Base-by-base conservation (phyloP, 2,113 vertebrate species). In the Alethe diademata region DNA sequence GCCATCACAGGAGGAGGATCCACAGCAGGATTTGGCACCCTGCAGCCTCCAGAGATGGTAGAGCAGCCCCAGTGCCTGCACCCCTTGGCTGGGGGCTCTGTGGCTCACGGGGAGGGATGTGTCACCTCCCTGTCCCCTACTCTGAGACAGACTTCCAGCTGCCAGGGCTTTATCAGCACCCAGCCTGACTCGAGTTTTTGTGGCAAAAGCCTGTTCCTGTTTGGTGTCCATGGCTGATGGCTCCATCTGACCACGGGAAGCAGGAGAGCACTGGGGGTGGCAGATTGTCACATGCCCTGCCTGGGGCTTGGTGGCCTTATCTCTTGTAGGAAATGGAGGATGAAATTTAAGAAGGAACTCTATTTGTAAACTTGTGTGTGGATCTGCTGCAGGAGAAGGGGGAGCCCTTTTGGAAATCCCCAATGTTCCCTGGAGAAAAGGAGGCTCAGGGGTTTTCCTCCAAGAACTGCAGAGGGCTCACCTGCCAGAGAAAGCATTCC, bases 171-270 rank as follows among this genome's bases (percentile, higher is more conserved):
- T 93, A 90, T 93, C 95, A 80, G 81, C 1, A 2, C 35, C 43
- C 78, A 71, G 70, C 43, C 65, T 33, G 61, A 4, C 45, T 33
- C 2, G 38, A 58, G 13, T 62, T 88, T 36, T 6, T 67, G 92
- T 75, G 90, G 71, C 33, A 31, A 60, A 71, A 57, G 43, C 33
- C 57, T 43, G 67, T 88, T 94, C 86, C 90, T 88, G 57, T 82
- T 75, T 3, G 5, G 36, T 2, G 4, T 6, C 71, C 12, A 0
- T 0, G 36, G 82, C 66, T 35, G 29, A 2, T 8, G 28, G 48
- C 9, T 24, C 3, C 38, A 0, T 36, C 15, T 35, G 66, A 6
- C 35, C 79, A 47, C 2, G 2, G 88, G 78, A 74, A 88, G 61
- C 36, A 53, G 70, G 71, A 70, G 31, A 4, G 9, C 1, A 0